phyloP scores from a whole-genome alignment of 2,113 vertebrate genomes.

The Pluvialis apricaria region DNA sequence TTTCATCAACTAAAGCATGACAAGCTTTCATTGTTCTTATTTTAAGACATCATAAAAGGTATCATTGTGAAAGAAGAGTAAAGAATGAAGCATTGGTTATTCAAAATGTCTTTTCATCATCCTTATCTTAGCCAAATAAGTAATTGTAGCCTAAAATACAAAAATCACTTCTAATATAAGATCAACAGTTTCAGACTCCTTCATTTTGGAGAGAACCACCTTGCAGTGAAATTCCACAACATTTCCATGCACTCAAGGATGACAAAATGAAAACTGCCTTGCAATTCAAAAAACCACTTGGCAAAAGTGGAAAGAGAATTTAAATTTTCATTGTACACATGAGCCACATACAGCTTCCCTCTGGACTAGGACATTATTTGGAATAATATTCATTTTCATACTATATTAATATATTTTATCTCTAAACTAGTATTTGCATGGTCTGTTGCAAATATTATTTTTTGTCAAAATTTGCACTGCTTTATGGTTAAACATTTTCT shows the following conservation, averaged over 20 bases:
- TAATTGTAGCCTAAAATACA: neutral
- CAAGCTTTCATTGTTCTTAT: neutral
- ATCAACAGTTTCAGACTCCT: neutral
- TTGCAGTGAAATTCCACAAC: neutral
- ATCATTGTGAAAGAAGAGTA: neutral
- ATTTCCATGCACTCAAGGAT: neutral
- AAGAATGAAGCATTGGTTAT: neutral
- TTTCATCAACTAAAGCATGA: neutral
- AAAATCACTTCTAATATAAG: neutral
- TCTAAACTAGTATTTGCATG: neutral
- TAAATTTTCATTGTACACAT: neutral
- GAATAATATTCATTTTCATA: neutral
- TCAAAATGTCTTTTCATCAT: neutral
- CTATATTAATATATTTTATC: neutral
- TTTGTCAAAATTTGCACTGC: neutral
- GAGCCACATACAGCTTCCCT: neutral
- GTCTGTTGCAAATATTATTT: neutral
- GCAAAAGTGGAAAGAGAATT: neutral
- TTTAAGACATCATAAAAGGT: neutral
- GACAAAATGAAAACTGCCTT: neutral
- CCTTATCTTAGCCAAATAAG: neutral
- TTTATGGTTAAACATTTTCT: neutral
- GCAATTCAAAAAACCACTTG: neutral
- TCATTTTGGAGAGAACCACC: neutral
- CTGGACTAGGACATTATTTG: neutral